Percentiles rank a stretch among this genome's conserved stretches.
Conservation (phyloP, 2,113 vertebrate species). For the Chionomys nivalis region DNA sequence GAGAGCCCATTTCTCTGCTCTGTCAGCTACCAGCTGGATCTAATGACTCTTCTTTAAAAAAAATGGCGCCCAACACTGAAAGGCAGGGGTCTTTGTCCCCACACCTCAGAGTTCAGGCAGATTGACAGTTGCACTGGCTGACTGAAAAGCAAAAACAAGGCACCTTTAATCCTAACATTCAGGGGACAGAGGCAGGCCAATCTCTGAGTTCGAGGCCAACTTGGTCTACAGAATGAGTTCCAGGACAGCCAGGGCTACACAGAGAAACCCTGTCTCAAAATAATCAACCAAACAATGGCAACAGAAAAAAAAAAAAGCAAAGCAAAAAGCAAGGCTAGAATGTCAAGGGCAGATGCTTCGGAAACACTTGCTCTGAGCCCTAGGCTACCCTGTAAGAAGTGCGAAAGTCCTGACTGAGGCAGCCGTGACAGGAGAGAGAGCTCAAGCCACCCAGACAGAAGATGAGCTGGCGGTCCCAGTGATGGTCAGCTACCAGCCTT, state of each 20-base stretch:
- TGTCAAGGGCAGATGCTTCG: background rate
- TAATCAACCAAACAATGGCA: background rate
- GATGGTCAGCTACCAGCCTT: too few species aligned
- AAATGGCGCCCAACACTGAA: background rate
- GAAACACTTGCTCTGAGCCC: background rate
- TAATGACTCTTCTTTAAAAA: background rate
- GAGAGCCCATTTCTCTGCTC: background rate
- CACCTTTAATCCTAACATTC: background rate
- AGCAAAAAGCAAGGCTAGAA: background rate
- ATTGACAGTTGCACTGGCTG: background rate
- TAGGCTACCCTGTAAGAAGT: background rate
- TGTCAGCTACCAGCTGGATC: background rate
- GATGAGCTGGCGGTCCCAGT: background rate
- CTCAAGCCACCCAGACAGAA: background rate
- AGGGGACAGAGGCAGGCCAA: background rate
- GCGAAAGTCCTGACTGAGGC: background rate
- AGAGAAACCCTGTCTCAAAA: background rate
- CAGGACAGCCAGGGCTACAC: background rate
- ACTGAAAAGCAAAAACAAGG: background rate
- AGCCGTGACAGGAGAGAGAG: background rate
- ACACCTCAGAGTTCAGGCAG: background rate
- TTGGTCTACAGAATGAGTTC: background rate
- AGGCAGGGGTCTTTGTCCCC: background rate
- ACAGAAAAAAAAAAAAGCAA: background rate
- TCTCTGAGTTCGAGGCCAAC: background rate